These are phyloP conservation scores for Lampris megalopsis DNA, from an alignment of 2,113 vertebrate species.

Conservation along the genomic window DNA sequence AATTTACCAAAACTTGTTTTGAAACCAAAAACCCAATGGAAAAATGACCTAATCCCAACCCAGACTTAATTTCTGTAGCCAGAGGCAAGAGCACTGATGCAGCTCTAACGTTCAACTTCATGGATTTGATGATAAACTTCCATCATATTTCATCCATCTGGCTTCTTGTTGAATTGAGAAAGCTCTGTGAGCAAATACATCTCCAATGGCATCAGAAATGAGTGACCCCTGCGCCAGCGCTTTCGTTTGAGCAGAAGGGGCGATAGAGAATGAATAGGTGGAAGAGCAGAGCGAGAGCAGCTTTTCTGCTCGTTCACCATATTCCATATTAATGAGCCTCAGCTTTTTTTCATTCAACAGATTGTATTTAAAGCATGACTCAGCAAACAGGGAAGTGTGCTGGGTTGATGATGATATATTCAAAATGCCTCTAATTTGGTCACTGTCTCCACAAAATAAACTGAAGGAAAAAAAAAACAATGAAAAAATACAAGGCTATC, in stretches of 20 bases:
- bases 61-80: background rate
- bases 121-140: background rate
- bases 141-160: background rate
- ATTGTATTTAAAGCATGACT: conserved; percentile 18
- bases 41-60: background rate
- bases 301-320: conserved; percentile 44
- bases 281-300: conserved; percentile 12
- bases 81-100: background rate
- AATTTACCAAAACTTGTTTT: no score
- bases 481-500: background rate
- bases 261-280: conserved; percentile 7
- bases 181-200: background rate
- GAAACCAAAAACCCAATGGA: background rate
- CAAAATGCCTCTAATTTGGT: background rate
- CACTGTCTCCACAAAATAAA: background rate
- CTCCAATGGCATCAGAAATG: background rate
- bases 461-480: background rate
- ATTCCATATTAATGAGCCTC: background rate
- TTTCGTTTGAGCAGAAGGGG: background rate
- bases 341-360: background rate
- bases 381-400: conserved; percentile 5
- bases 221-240: background rate
- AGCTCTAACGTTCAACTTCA: background rate
- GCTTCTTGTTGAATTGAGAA: background rate
- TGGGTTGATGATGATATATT: background rate